Percentiles rank a stretch among this genome's conserved stretches.
phyloP scores from a whole-genome alignment of 2,888 invertebrate genomes.

The Gasteruption jaculator region DNA sequence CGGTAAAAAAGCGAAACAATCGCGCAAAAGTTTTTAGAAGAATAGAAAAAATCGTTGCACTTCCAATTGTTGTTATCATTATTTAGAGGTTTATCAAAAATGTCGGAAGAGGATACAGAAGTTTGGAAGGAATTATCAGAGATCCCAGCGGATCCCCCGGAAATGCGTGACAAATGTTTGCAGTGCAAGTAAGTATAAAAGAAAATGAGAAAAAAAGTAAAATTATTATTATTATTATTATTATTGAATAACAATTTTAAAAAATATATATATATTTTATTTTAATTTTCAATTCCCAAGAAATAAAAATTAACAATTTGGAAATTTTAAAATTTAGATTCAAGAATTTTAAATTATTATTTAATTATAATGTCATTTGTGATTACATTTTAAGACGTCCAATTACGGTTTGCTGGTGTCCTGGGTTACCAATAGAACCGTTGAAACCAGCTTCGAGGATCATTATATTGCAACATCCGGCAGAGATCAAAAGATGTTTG shows the following conservation, averaged over 20 bases:
- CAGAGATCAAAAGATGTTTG: slow-evolving; percentile 84
- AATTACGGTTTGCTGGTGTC: slow-evolving; percentile 84
- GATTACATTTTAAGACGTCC: too few relatives aligned
- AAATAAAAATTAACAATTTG: too few relatives aligned
- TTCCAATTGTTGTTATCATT: too few relatives aligned
- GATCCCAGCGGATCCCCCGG: slow-evolving; percentile 73
- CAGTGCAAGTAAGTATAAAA: slow-evolving; percentile 65
- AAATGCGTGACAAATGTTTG: slow-evolving; percentile 66
- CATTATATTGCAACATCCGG: slow-evolving; percentile 86
- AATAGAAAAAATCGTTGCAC: too few relatives aligned
- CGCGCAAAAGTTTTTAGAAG: too few relatives aligned
- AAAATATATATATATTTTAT: neutral
- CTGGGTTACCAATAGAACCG: slow-evolving; percentile 69
- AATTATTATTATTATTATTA: neutral
- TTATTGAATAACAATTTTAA: neutral
- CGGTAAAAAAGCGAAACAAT: too few relatives aligned
- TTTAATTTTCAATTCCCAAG: too few relatives aligned
- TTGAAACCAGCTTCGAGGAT: slow-evolving; percentile 68
- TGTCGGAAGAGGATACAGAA: slow-evolving; percentile 36
- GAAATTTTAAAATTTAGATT: neutral
- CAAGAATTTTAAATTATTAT: neutral
- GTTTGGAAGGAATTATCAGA: slow-evolving; percentile 70
- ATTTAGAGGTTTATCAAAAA: slow-evolving; percentile 18
- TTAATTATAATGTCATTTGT: neutral
- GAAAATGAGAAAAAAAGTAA: neutral